Evolutionary conservation across 30 jellyfish, hydroid and myxozoan genomes (phyloP), one percentile per base, ranked within the genome.

Genomic region (Rhopilema esculentum): DNA sequence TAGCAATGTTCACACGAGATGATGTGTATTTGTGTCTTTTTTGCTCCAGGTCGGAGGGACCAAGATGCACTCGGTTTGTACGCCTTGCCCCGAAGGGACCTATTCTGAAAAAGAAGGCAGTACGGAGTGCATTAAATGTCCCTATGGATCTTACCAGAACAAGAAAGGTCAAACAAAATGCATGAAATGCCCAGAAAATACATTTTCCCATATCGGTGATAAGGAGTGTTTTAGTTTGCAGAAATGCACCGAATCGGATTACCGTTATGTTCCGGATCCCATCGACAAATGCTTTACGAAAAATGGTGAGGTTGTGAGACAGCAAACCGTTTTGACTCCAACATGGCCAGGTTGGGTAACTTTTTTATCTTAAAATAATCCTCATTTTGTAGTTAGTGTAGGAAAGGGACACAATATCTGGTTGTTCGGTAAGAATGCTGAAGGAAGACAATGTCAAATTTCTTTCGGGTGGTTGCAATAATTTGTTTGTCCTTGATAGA

Each of bases 61-160:
- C 49, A 69, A 27, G 52, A 70, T 76, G 21, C 91, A 69, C 80
- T 48, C 85, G 57, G 80, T 71, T 49, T 83, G 91, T 69, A 51
- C 27, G 29, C 48, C 63, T 9, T 95, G 99, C 79, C 97, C 97
- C n/a, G 84, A 83, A 65, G 99, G 99, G 8, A 77, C 99, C 18
- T 95, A 27, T 79, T 86, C 99, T 16, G 24, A 69, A 77, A 61
- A 52, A 31, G 79, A 33, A 29, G 97, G 97, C n/a, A 77, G 97
- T 16, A 27, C n/a, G 18, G 97, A 90, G 73, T 95, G 99, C 71
- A 71, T 25, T 0, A 86, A 86, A 66, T 95, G 99, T 57, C 66
- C 91, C 12, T 94, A 80, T 40, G 97, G 97, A 27, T 31, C 52
- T 31, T 95, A 85, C 77, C 99, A 95, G 72, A 80, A 90, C 78